Percentiles rank a stretch among this genome's conserved stretches.
phyloP scores from a whole-genome alignment of 64 coral and sea anemone species.

The Actinia tenebrosa region DNA sequence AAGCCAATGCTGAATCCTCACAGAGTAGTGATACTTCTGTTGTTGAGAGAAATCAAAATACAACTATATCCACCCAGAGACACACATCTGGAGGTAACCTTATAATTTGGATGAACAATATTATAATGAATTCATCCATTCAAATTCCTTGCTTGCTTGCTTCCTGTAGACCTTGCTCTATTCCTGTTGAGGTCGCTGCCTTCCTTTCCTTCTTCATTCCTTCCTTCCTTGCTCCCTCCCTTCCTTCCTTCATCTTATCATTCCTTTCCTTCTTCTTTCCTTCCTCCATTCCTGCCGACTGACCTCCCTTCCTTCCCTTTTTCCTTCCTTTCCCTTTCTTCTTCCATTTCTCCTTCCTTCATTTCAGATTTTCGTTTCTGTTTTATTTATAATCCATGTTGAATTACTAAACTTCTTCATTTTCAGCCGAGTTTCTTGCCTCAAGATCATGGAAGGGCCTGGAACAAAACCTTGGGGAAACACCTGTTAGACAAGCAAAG shows the following conservation, averaged over 20 bases:
- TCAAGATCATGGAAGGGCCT: slow-evolving; percentile 81
- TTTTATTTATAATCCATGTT: no score
- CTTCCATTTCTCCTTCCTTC: neutral
- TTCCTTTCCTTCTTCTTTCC: no score
- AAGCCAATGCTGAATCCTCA: slow-evolving; percentile 14
- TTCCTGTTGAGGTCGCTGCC: no score
- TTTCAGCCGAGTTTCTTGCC: slow-evolving; percentile 67
- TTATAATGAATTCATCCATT: no score
- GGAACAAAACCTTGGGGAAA: slow-evolving; percentile 68
- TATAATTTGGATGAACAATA: no score
- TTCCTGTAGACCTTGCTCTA: no score
- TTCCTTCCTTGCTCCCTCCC: no score
- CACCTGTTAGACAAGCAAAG: slow-evolving; percentile 45
- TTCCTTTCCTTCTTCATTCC: no score
- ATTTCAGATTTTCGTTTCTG: neutral
- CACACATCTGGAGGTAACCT: slow-evolving; percentile 54
- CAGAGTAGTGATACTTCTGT: slow-evolving; percentile 30
- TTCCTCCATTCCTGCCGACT: no score
- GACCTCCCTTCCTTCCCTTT: no score
- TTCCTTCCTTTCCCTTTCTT: neutral
- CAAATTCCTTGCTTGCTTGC: no score
- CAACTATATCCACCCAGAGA: slow-evolving; percentile 67
- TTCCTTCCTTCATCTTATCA: no score
- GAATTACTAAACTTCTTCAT: neutral
- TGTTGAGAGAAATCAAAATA: slow-evolving; percentile 66